Base-by-base conservation (phyloP, 2,113 vertebrate genomes). In the Patagioenas fasciata region DNA sequence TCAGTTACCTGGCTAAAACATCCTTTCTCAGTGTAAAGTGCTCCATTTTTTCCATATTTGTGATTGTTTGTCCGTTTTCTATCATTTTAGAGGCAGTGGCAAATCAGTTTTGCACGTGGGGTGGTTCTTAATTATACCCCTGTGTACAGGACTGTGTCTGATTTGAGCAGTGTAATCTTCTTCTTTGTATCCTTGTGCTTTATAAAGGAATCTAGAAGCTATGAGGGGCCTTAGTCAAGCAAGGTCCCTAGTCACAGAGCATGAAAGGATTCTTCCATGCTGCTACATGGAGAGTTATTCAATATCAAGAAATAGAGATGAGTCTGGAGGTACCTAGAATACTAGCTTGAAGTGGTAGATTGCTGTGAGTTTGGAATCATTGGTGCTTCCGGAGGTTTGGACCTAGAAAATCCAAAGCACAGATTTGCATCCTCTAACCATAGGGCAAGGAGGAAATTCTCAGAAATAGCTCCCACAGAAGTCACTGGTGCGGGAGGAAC, bases 1-100 rank as follows among this genome's bases (percentile, higher is more conserved):
- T 70, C 28, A 11, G 38, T 31, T 74, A 48, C 7, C 14, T 78
- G 50, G 4, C 34, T 80, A 51, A 73, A 80, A 53, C 5, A 47
- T 65, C 12, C 7, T 69, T 8, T 62, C 3, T 72, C 31, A 23
- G 26, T 51, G 25, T 69, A 15, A 69, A 73, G 44, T 72, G 15
- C 19, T 72, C 24, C 13, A 6, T 50, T 64, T 67, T 70, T 15
- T 1, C 32, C 2, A 0, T 31, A 16, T 64, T 18, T 44, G 0
- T 72, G 32, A 25, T 64, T 47, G 12, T 28, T 60, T 7, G 14
- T 60, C 19, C 3, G 18, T 80, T 75, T 66, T 10, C 23, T 83
- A 1, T 24, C 1, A 67, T 44, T 72, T 93, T 77, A 69, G 31
- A 38, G 6, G 53, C 64, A 72, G 42, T 40, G 28, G 9, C 19